Percentiles rank a stretch among this genome's conserved stretches.
Conservation (phyloP, 2,888 invertebrate genomes). For the Abrostola triplasia region DNA sequence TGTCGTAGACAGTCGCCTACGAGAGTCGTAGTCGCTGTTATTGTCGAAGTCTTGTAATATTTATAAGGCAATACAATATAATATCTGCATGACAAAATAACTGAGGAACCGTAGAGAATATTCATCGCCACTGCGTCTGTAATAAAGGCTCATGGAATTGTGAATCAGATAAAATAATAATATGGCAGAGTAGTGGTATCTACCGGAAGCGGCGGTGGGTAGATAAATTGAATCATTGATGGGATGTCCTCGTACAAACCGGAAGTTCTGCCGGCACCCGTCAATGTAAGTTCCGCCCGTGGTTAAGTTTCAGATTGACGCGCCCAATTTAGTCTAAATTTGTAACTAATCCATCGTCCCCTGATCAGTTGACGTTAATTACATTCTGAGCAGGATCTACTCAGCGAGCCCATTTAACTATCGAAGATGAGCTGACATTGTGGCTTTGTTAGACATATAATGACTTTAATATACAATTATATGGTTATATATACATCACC, state of each 20-base stretch:
- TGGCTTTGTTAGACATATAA: constrained; percentile 41
- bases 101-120: neutral
- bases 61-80: neutral
- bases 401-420: constrained; percentile 45
- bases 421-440: constrained; percentile 45
- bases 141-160: constrained; percentile 38
- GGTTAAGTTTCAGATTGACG: constrained; percentile 61
- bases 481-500: constrained; percentile 4
- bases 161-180: constrained; percentile 45
- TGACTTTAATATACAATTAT: constrained; percentile 27
- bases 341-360: constrained; percentile 54
- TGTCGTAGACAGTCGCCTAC: constrained; percentile 13
- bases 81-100: neutral
- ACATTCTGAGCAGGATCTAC: constrained; percentile 39
- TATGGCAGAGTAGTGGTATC: constrained; percentile 30
- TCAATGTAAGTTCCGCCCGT: constrained; percentile 54
- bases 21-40: constrained; percentile 14
- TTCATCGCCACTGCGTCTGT: constrained; percentile 9
- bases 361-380: constrained; percentile 54
- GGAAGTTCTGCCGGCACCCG: constrained; percentile 51
- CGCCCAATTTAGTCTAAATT: constrained; percentile 62
- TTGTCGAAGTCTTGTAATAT: neutral
- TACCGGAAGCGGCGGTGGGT: constrained; percentile 49
- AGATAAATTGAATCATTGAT: constrained; percentile 74
- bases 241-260: constrained; percentile 55